Conservation (phyloP, 2,888 invertebrate genomes). For the Drosophila peninsularis region DNA sequence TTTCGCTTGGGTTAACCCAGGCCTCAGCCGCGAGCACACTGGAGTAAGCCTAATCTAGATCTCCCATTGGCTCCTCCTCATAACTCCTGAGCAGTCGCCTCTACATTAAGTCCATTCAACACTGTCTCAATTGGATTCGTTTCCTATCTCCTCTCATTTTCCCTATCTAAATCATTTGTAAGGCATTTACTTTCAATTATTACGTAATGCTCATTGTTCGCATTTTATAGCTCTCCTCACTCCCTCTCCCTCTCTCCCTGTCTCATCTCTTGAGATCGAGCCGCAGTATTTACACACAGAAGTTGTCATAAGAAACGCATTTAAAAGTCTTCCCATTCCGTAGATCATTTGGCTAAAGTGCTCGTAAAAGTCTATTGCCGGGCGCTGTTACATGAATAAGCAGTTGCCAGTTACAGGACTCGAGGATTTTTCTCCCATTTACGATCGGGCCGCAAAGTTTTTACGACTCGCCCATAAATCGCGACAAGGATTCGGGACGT, state of each 20-base stretch:
- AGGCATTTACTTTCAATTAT: conserved; percentile 1
- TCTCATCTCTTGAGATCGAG: background rate
- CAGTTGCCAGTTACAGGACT: conserved; percentile 1
- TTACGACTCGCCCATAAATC: conserved; percentile 46
- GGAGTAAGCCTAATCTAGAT: background rate
- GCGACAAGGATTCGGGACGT: conserved; percentile 7
- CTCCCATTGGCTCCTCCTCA: background rate
- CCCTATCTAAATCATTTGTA: background rate
- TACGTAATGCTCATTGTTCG: background rate
- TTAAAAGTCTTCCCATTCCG: conserved; percentile 18
- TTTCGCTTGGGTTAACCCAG: conserved; percentile 15
- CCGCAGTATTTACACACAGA: conserved; percentile 46
- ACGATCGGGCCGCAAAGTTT: conserved; percentile 34
- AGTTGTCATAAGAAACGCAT: conserved; percentile 33
- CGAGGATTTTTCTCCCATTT: conserved; percentile 31
- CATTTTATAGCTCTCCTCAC: background rate
- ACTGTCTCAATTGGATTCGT: background rate
- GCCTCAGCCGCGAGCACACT: background rate
- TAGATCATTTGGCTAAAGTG: conserved; percentile 26
- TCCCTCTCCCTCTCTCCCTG: background rate
- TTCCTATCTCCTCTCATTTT: background rate
- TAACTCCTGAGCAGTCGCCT: background rate
- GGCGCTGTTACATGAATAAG: conserved; percentile 8
- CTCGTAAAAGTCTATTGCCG: conserved; percentile 36
- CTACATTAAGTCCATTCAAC: background rate